These are phyloP conservation scores for Tipula unca DNA, from an alignment of 2,888 invertebrate genomes.

Conservation along the genomic window DNA sequence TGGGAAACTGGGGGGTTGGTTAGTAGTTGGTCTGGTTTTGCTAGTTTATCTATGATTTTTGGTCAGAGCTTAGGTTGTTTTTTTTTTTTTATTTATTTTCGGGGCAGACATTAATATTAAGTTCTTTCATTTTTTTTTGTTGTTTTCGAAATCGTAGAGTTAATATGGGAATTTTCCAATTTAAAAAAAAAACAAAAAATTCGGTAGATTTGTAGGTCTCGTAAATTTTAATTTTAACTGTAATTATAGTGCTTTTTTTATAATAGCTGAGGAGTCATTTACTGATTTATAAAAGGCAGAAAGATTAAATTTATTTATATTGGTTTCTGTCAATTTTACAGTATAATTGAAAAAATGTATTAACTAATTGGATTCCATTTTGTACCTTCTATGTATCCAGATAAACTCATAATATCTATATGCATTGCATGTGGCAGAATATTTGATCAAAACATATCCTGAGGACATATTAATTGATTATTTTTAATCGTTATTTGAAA, in stretches of 20 bases:
- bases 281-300: background rate
- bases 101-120: background rate
- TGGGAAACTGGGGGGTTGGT: background rate
- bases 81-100: background rate
- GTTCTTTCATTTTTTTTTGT: background rate
- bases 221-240: background rate
- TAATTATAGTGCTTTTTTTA: background rate
- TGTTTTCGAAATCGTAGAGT: background rate
- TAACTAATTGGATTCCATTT: background rate
- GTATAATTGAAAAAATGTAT: no score
- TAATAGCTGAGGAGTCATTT: background rate
- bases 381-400: no score
- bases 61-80: background rate
- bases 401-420: background rate
- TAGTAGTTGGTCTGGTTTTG: background rate
- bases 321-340: background rate
- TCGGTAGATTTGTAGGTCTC: background rate
- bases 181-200: background rate
- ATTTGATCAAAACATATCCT: background rate
- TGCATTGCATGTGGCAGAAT: background rate
- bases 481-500: background rate
- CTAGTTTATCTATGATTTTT: slow-evolving; percentile 8
- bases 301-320: background rate
- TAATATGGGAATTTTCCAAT: background rate
- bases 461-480: background rate